Evolutionary conservation across 2,797 vertebrate species (phyloP).

Genomic region (Rhyacichthys aspro): DNA sequence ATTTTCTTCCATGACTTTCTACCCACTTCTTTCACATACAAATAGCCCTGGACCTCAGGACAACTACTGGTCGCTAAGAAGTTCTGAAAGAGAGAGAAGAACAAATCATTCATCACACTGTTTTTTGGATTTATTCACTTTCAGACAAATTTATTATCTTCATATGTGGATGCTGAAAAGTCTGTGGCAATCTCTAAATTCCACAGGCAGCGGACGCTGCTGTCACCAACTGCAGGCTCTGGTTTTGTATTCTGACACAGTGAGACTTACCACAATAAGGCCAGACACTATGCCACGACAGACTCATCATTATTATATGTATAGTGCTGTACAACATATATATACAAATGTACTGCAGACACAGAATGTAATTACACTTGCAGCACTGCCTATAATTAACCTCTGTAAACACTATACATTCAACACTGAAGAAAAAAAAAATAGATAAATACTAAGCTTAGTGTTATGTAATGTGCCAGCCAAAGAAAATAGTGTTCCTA

Average conservation of each 20-base stretch:
- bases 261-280: not conserved
- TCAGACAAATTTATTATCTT: conserved; percentile 12
- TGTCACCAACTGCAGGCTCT: conserved; percentile 11
- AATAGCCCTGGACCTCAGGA: conserved; percentile 96
- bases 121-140: conserved; percentile 8
- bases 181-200: not conserved
- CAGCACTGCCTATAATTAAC: conserved; percentile 9
- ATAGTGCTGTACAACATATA: not conserved
- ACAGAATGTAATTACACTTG: conserved; percentile 7
- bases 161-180: conserved; percentile 31
- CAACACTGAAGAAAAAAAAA: not conserved
- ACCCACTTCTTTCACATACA: conserved; percentile 94
- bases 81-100: conserved; percentile 77
- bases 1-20: conserved; percentile 97
- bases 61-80: conserved; percentile 93
- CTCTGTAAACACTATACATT: not conserved
- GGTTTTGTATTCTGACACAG: conserved; percentile 15
- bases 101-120: not conserved
- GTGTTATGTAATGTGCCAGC: conserved; percentile 10
- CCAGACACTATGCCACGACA: conserved; percentile 14
- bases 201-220: conserved; percentile 13
- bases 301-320: not conserved
- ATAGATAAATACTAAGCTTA: not conserved
- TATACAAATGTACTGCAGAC: not conserved
- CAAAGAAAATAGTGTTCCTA: conserved; percentile 14